Base-by-base conservation (phyloP, 1,140 invertebrate species). In the Ceratina calcarata region DNA sequence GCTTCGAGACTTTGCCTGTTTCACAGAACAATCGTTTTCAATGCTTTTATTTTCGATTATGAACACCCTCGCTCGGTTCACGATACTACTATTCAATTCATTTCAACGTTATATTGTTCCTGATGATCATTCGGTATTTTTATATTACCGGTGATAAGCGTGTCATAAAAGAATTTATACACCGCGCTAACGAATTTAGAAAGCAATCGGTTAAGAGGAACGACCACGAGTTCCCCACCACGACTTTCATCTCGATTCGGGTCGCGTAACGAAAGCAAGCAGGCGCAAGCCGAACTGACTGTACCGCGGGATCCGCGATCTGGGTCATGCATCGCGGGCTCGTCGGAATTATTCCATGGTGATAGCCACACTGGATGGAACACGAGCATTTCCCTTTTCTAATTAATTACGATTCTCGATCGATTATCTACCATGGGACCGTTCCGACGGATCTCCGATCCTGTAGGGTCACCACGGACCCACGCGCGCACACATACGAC, bases 191-290 rank as follows among this genome's bases (percentile, higher is more conserved):
- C 22, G 18, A 8, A 53, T 32, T 64, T 64, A 74, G 71, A 74
- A 74, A 74, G 71, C 60, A 74, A 74, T 53, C 61, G 61, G 61
- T 74, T 37, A 3, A 13, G 32, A n/a, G 61, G 37, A 55, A 55
- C 24, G 65, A 27, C 60, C 15, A 32, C 37, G 70, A 65, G 72
- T 74, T 66, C 55, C 61, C 15, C 55, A 49, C 15, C 24, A 49
- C 32, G 49, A 65, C 72, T 74, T 74, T 74, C 72, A 74, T 74
- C 61, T 20, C 51, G 27, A 74, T 74, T 55, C 49, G 61, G 72
- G 72, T 74, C 72, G 72, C 61, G 61, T 53, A 65, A 74, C 61
- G 72, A 74, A 74, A 74, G 71, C 71, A 72, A 61, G 37, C 37
- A 45, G 37, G 71, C 71, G 51, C 24, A 65, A 74, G 71, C 71